Conservation (phyloP, 2,797 vertebrate genomes). For the Microctenopoma lineatum region DNA sequence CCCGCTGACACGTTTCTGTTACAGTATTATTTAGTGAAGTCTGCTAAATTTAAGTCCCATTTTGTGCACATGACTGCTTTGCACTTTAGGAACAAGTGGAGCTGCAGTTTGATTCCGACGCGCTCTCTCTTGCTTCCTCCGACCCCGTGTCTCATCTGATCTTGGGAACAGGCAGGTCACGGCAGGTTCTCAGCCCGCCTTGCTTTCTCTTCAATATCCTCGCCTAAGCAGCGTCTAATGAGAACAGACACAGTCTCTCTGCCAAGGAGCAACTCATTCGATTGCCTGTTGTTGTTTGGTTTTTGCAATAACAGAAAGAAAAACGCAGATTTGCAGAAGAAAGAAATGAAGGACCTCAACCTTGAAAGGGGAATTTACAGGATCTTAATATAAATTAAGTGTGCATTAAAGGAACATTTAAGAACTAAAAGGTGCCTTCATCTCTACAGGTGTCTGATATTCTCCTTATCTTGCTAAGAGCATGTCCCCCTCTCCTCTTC, state of each 20-base stretch:
- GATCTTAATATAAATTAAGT: too few species aligned
- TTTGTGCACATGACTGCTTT: too few species aligned
- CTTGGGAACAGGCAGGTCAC: conserved; percentile 41
- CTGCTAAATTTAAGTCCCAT: too few species aligned
- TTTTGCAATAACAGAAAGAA: not conserved
- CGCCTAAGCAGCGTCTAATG: conserved; percentile 11
- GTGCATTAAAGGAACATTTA: too few species aligned
- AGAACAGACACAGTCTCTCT: not conserved
- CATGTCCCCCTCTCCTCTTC: not conserved
- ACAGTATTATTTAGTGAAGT: too few species aligned
- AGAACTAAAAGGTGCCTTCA: too few species aligned
- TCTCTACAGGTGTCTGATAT: too few species aligned
- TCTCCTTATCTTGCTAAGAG: too few species aligned
- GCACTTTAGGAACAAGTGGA: not conserved
- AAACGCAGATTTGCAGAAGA: not conserved
- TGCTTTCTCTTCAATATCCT: conserved; percentile 23
- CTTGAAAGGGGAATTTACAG: too few species aligned
- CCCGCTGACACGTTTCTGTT: too few species aligned
- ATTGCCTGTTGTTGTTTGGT: not conserved
- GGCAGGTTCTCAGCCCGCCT: conserved; percentile 37
- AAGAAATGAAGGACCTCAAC: too few species aligned
- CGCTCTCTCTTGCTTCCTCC: conserved; percentile 36
- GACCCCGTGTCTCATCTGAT: conserved; percentile 36
- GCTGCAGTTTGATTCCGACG: conserved; percentile 26
- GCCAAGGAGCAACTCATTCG: not conserved